Conservation (phyloP, 2,797 vertebrate species). For the Mormyrops boulengeri region DNA sequence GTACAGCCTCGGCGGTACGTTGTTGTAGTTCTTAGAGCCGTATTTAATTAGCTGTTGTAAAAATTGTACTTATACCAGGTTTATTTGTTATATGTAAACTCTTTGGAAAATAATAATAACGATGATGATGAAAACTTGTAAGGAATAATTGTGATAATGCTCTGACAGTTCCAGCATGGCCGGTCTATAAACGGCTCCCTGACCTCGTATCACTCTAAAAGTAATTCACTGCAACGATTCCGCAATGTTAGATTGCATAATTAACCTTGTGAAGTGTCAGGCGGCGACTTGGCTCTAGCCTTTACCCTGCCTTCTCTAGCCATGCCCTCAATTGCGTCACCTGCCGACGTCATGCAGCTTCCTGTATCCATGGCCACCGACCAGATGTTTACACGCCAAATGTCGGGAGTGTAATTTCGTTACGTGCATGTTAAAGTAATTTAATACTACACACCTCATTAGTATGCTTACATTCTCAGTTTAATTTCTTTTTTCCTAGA, state of each 20-base stretch:
- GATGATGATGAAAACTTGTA: neutral
- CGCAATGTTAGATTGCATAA: constrained; percentile 20
- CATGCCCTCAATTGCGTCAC: constrained; percentile 33
- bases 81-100: neutral
- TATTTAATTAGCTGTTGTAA: neutral
- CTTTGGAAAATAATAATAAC: neutral
- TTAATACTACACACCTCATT: neutral
- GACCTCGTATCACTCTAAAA: neutral
- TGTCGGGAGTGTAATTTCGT: neutral
- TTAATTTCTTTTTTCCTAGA: neutral
- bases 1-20: neutral
- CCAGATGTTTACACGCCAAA: neutral
- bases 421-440: neutral
- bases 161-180: neutral
- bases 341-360: neutral
- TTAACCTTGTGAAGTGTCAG: constrained; percentile 20
- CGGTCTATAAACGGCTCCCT: neutral
- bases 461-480: neutral
- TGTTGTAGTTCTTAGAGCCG: neutral
- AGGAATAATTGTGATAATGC: neutral
- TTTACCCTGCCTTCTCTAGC: constrained; percentile 48
- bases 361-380: constrained; percentile 38
- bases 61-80: neutral
- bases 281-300: constrained; percentile 33
- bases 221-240: neutral